Evolutionary conservation across 35 echinoderm and acorn worm genomes (phyloP), one percentile per base, ranked within the genome.

Genomic region (Diadema setosum): DNA sequence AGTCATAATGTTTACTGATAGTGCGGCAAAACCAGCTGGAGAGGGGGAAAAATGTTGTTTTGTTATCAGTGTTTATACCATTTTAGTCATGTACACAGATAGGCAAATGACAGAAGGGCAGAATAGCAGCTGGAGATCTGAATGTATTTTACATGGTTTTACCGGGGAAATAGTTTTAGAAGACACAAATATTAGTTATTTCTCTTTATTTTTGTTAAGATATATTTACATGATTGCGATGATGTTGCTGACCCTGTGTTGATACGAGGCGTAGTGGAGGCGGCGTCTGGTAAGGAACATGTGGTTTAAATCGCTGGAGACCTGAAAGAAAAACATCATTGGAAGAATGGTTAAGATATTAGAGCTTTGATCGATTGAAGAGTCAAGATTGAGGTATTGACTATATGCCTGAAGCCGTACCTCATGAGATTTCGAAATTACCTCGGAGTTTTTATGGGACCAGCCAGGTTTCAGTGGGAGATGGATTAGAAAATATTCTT

Each of bases 201-300:
- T 50, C 18, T 50, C 46, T 50, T 50, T 7, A 50, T 9, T 50
- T 50, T 9, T 50, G 18, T 50, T 9, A 50, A 65, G 24, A 3
- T 12, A 1, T 76, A 81, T 70, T 92, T 35, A 92, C 90, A 92
- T 92, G 15, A 7, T 20, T 23, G 87, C 52, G n/a, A 85, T 52
- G 45, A 92, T 87, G n/a, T 87, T 85, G 39, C 14, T 55, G 3
- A 87, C 83, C 46, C 58, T 86, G 45, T 92, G 90, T 46, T 92
- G 83, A 46, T 86, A 92, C 4, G 90, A 65, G 11, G 67, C 0
- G 21, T 44, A 30, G 50, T 87, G 73, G 24, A 92, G 50, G 32
- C 25, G 16, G 1, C 25, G 39, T 64, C 90, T 76, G n/a, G 84
- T 87, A 5, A 65, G 46, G 52, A 92, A 92, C 90, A 92, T 92